Base-by-base conservation (phyloP, 2,113 vertebrate genomes). In the Romanogobio albipinnatus region DNA sequence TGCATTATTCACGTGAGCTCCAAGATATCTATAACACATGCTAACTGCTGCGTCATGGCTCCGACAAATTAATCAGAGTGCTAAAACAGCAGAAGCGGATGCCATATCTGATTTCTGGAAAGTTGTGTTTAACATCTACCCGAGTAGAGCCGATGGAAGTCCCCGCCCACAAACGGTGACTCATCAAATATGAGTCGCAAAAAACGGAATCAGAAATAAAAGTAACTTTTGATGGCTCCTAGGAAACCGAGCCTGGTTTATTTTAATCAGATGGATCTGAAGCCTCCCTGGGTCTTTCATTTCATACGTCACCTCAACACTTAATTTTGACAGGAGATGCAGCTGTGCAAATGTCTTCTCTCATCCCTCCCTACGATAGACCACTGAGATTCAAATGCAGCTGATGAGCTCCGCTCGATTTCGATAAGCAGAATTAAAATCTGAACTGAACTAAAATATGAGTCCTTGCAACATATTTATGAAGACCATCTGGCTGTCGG, bases 401-500 rank as follows among this genome's bases (percentile, higher is more conserved):
- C 86, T 66, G 84, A 85, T 81, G 77, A 85, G 76, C 76, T 73
- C 4, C 15, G 17, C 47, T 59, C n/a, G 6, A 29, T 64, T 83
- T 24, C 51, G 76, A 64, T 26, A 62, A 81, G 71, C 45, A 56
- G 61, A 70, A 53, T 82, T 76, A n/a, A 33, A 59, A 70, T 13
- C 33, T 59, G 81, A 86, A 78, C 33, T 36, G 49, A 74, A 82
- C 70, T 45, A 76, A 86, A 64, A 61, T 62, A 83, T 53, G 74
- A 86, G 76, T 83, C 64, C 53, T 78, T 75, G 33, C 24, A 53
- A 78, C 26, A 66, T 51, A 36, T 73, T 71, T 73, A 83, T 78
- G 75, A 70, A 78, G 53, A 77, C 73, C 85, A 83, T 61, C 84
- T 86, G 84, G 43, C 56, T 71, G 49, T 36, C 62, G 45, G 61